Evolutionary conservation across 2,797 vertebrate species (phyloP), one percentile per base, ranked within the genome.

Genomic region (Anguilla anguilla): DNA sequence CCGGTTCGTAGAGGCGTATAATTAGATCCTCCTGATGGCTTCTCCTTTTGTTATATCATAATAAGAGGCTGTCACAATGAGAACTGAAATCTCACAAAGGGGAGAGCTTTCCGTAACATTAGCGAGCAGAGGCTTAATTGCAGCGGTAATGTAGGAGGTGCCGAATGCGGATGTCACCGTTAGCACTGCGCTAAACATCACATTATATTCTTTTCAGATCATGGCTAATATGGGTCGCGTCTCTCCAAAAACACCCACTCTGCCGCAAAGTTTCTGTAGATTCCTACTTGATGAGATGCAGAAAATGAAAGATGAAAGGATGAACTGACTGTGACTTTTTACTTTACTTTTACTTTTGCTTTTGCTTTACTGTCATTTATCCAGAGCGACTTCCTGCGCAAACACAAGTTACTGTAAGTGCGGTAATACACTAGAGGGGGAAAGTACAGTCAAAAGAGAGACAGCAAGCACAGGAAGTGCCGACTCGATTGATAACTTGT

Each of bases 21-120:
- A 43, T 79, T 79, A 43, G 5, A 79, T 79, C 35, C 39, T 74
- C 43, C 74, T 79, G 74, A 79, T 79, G 74, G 74, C 17, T 43
- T 43, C 74, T 79, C 17, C 35, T 46, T 79, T 79, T 43, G 74
- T 79, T 79, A 22, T 5, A 22, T 79, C 46, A 79, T 43, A 79
- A 79, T 79, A 79, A 17, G 13, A 22, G 74, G 74, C 74, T 79
- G 74, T 19, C 39, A 39, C 35, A 79, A 19, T 77, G 72, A 35
- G 31, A 77, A 77, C 28, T 77, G 35, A 77, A 77, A 39, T 77
- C 72, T 77, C 72, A 15, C 31, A 17, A 17, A 77, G 31, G 72
- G 31, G 31, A 77, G 72, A 35, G 72, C n/a, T 77, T 77, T 39
- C 72, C 31, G 35, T 77, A 39, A 46, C 74, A 22, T 79, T 79